These are phyloP conservation scores for Vulpes ferrilata DNA, from an alignment of 2,113 vertebrate genomes.

Conservation along the genomic window DNA sequence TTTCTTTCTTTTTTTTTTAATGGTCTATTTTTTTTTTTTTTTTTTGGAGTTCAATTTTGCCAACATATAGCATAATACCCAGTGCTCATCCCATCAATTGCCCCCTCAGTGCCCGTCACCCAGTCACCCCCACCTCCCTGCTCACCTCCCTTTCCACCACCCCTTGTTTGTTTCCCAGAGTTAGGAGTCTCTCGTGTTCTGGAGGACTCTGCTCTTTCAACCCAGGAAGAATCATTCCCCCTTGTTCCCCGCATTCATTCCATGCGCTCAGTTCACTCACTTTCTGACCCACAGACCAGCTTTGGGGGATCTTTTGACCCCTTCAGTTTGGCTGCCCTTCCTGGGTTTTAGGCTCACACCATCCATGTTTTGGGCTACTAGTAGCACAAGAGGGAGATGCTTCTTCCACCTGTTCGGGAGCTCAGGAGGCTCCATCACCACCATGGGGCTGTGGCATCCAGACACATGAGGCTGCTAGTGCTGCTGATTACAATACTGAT, in stretches of 20 bases:
- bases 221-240: rapidly evolving
- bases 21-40: no score
- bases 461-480: rapidly evolving
- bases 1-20: no score
- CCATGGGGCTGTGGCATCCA: rapidly evolving
- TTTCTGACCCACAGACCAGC: neutral
- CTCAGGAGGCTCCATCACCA: neutral
- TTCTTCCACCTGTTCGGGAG: neutral
- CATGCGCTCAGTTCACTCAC: neutral
- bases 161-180: no score
- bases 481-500: rapidly evolving
- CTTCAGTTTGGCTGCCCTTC: neutral
- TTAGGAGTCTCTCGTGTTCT: no score
- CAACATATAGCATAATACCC: no score
- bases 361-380: neutral
- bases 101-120: no score
- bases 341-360: neutral
- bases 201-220: no score
- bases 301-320: neutral
- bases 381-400: rapidly evolving
- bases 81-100: no score
- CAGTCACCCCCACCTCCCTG: no score
- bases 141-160: no score
- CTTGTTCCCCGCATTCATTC: rapidly evolving
- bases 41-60: no score